Conservation (phyloP, 2,113 vertebrate species). For the Dipodomys ordii region DNA sequence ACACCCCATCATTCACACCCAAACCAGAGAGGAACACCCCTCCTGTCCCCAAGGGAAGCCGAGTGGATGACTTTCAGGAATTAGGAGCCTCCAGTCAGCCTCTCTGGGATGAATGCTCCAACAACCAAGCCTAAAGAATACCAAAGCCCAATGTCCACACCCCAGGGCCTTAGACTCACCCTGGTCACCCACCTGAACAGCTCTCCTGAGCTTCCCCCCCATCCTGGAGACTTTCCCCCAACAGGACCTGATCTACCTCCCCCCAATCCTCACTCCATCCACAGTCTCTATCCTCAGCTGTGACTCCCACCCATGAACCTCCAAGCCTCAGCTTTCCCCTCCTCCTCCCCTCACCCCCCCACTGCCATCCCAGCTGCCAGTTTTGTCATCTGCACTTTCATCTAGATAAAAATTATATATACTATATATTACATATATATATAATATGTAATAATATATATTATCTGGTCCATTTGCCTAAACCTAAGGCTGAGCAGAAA, state of each 20-base stretch:
- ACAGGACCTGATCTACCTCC: too few relatives aligned
- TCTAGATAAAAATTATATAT: too few relatives aligned
- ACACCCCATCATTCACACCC: not conserved
- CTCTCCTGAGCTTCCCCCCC: not conserved
- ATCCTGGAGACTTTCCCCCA: too few relatives aligned
- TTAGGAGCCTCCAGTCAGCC: not conserved
- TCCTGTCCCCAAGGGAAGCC: too few relatives aligned
- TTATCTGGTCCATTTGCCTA: too few relatives aligned
- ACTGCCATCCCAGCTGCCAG: not conserved
- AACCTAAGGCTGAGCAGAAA: too few relatives aligned
- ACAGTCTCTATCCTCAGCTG: not conserved
- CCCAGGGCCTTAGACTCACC: not conserved
- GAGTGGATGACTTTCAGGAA: not conserved
- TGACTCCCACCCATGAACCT: too few relatives aligned
- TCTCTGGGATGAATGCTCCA: not conserved
- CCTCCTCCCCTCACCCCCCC: not conserved
- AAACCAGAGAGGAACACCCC: too few relatives aligned
- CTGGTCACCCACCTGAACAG: not conserved
- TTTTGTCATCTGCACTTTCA: not conserved
- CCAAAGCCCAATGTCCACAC: not conserved
- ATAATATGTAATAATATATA: too few relatives aligned
- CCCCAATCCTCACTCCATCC: not conserved
- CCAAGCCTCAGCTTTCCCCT: not conserved
- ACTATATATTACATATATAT: too few relatives aligned
- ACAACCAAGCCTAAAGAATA: not conserved